Conservation (phyloP, 2,888 invertebrate species). For the Cheilosia urbana region DNA sequence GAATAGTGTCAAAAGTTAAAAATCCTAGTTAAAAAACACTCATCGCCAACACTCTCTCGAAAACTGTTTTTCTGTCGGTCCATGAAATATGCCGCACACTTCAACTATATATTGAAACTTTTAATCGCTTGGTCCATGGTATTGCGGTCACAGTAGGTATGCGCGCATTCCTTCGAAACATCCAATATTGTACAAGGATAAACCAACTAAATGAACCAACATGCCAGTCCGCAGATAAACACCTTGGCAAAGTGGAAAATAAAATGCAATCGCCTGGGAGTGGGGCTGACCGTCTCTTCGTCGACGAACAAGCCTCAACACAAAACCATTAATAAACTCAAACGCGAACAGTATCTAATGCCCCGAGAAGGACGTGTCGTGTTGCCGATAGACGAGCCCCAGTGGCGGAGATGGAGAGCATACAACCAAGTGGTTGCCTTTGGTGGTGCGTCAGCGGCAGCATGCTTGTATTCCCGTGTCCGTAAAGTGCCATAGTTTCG, state of each 20-base stretch:
- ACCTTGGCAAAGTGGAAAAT: slow-evolving; percentile 54
- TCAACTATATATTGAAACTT: slow-evolving; percentile 40
- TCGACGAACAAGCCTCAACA: slow-evolving; percentile 41
- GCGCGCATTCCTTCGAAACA: slow-evolving; percentile 11
- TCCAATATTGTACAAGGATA: slow-evolving; percentile 7
- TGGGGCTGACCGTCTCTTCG: slow-evolving; percentile 54
- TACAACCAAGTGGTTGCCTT: slow-evolving; percentile 41
- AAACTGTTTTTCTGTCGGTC: slow-evolving; percentile 13
- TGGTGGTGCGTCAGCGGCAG: slow-evolving; percentile 31
- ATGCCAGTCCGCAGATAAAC: slow-evolving; percentile 51
- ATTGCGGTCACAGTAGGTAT: slow-evolving; percentile 10
- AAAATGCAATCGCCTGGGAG: slow-evolving; percentile 61
- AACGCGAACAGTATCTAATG: slow-evolving; percentile 62
- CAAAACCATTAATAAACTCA: slow-evolving; percentile 69
- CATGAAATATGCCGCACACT: slow-evolving; percentile 27
- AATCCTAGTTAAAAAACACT: slow-evolving; percentile 26
- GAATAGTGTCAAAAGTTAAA: slow-evolving; percentile 12
- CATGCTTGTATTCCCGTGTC: slow-evolving; percentile 1
- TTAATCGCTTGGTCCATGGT: background rate
- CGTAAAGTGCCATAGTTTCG: slow-evolving; percentile 38
- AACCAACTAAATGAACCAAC: slow-evolving; percentile 19
- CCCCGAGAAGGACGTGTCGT: slow-evolving; percentile 44
- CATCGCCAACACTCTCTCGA: slow-evolving; percentile 29
- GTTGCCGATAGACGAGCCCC: slow-evolving; percentile 27
- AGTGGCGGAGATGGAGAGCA: background rate